phyloP scores from a whole-genome alignment of 1,140 invertebrate species.

The Rhagoletis pomonella region DNA sequence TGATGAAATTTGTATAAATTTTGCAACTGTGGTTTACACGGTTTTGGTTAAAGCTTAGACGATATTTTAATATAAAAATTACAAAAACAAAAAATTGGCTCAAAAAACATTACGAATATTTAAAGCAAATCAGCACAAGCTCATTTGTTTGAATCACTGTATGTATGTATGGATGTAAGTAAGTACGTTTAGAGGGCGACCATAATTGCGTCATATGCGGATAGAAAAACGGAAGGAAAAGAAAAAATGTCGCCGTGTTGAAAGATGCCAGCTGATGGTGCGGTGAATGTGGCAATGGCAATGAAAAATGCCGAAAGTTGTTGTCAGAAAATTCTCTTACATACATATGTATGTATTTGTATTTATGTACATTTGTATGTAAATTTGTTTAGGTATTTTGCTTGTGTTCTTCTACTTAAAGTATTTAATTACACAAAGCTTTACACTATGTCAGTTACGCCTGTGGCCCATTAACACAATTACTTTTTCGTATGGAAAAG shows the following conservation, averaged over 20 bases:
- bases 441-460: slow-evolving; percentile 17
- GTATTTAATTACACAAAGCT: background rate
- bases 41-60: too few relatives aligned
- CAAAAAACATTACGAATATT: background rate
- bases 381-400: too few relatives aligned
- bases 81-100: too few relatives aligned
- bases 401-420: too few relatives aligned
- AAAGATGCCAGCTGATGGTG: background rate
- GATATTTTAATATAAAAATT: too few relatives aligned
- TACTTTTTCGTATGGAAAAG: background rate
- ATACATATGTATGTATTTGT: too few relatives aligned
- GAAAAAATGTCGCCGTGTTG: background rate
- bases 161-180: too few relatives aligned
- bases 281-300: background rate
- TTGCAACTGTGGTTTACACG: too few relatives aligned
- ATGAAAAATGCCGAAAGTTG: background rate
- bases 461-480: slow-evolving; percentile 6
- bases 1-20: too few relatives aligned
- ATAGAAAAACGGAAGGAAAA: background rate
- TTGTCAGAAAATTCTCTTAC: background rate
- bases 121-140: background rate
- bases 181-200: background rate
- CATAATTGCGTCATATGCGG: slow-evolving; percentile 50
- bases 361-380: too few relatives aligned
- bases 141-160: too few relatives aligned